Evolutionary conservation across 2,888 invertebrate genomes (phyloP), one percentile per base, ranked within the genome.

Genomic region (Tanypteryx hageni): DNA sequence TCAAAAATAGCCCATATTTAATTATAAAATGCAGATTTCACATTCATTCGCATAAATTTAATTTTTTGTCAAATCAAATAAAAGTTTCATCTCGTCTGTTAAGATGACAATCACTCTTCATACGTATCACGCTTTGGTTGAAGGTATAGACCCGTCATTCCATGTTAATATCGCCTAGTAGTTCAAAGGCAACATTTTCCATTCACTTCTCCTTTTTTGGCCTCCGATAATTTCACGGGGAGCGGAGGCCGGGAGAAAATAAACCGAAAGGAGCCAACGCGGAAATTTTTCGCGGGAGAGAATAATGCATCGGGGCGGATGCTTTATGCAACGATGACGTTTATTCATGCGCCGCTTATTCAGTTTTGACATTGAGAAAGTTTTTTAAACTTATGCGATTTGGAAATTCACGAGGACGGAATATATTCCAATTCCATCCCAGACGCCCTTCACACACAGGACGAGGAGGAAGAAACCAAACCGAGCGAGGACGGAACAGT

Each of bases 321-420:
- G 89, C 64, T 89, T 89, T 64, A 89, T 89, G 61, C 89, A 89
- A 89, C 89, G 61, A 44, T 89, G 89, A 11, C 89, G 64, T 89
- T 89, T 89, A 89, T 89, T 89, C 89, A 61, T 44, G 68, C 61
- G 44, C n/a, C 64, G 61, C 89, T 89, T 89, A 89, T 89, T 89
- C 89, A 89, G 89, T 89, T 89, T 89, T 89, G 89, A 89, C 89
- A 89, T 89, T 89, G 89, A 89, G 89, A 89, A 89, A 89, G 89
- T 89, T 89, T 89, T 89, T 89, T 64, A 64, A 89, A 89, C 61
- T 68, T 89, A 89, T 89, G 89, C 89, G 89, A 89, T 61, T 61
- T 18, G 86, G 86, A 61, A 86, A 86, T 89, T 68, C 89, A 44
- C 64, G 89, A 89, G 89, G 89, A 89, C 89, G 89, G 89, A 89